A percentile compares a stretch with the other conserved stretches of the same genome.
These are phyloP conservation scores for Apomyelois bistriatella DNA, from an alignment of 2,888 invertebrate genomes.

Conservation along the genomic window DNA sequence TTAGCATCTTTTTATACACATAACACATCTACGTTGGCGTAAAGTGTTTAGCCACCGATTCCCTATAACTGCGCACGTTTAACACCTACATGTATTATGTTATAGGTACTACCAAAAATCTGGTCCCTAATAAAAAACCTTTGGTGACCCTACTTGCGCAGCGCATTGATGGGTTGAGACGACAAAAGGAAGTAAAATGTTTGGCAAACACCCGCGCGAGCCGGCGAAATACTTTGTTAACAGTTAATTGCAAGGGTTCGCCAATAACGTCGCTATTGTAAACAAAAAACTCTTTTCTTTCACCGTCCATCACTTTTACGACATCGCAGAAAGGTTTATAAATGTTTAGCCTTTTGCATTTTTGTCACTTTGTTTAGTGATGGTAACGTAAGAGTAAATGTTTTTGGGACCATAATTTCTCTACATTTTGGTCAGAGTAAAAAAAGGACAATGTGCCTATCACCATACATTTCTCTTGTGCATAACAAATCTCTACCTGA, in stretches of 20 bases:
- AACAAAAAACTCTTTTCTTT: slow-evolving; percentile 44
- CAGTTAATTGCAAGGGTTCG: slow-evolving; percentile 69
- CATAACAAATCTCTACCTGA: too few relatives aligned
- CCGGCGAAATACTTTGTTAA: slow-evolving; percentile 50
- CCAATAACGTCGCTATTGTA: slow-evolving; percentile 56
- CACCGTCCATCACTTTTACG: slow-evolving; percentile 38
- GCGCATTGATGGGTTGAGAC: slow-evolving; percentile 57
- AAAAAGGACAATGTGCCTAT: too few relatives aligned
- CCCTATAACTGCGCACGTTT: too few relatives aligned
- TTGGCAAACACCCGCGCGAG: slow-evolving; percentile 50
- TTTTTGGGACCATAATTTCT: too few relatives aligned
- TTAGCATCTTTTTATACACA: too few relatives aligned
- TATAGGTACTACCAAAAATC: background rate
- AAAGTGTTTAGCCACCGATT: too few relatives aligned
- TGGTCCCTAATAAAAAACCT: background rate
- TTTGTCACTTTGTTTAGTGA: slow-evolving; percentile 10
- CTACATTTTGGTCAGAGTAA: too few relatives aligned
- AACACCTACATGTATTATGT: too few relatives aligned
- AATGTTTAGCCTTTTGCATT: slow-evolving; percentile 24
- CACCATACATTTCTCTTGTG: too few relatives aligned
- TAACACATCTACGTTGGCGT: too few relatives aligned
- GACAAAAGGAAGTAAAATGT: slow-evolving; percentile 51
- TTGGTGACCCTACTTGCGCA: background rate
- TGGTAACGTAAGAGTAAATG: background rate
- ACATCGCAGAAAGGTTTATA: slow-evolving; percentile 43